phyloP scores from a whole-genome alignment of 2,797 vertebrate genomes.

The Ciconia nigra region DNA sequence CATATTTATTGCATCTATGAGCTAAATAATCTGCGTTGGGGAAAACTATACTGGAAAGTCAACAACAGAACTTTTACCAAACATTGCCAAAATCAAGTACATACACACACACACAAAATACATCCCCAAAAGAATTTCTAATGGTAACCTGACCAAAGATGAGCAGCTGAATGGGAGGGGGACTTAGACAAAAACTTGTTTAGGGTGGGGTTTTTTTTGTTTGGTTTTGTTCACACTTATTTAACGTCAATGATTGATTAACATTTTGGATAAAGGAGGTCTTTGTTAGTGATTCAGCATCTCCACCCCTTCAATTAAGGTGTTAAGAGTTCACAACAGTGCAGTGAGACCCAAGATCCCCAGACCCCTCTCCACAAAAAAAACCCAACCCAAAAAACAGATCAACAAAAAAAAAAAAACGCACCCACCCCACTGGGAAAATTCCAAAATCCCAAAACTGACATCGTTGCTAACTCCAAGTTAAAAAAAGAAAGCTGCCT shows the following conservation, averaged over 20 bases:
- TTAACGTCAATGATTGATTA: slow-evolving; percentile 70
- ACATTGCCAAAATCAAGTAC: neutral
- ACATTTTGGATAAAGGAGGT: slow-evolving; percentile 66
- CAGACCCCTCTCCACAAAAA: neutral
- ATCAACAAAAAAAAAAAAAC: neutral
- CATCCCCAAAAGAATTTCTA: neutral
- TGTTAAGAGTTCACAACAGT: slow-evolving; percentile 68
- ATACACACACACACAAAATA: neutral
- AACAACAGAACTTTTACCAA: neutral
- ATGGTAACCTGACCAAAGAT: slow-evolving; percentile 39
- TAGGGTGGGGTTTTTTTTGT: slow-evolving; percentile 20
- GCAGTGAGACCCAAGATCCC: slow-evolving; percentile 30
- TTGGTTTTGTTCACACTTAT: slow-evolving; percentile 70
- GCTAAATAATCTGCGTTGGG: neutral
- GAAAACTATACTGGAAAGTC: neutral
- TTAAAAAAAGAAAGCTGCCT: slow-evolving; percentile 41
- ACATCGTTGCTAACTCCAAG: neutral
- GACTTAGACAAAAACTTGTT: slow-evolving; percentile 53
- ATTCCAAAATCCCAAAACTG: slow-evolving; percentile 14
- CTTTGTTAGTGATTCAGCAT: slow-evolving; percentile 64
- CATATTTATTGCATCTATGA: neutral
- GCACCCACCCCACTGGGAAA: neutral
- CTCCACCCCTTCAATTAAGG: slow-evolving; percentile 69
- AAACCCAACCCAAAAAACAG: neutral
- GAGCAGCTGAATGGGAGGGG: slow-evolving; percentile 53